These are phyloP conservation scores for Papilio glaucus DNA, from an alignment of 1,140 invertebrate genomes.

Conservation along the genomic window DNA sequence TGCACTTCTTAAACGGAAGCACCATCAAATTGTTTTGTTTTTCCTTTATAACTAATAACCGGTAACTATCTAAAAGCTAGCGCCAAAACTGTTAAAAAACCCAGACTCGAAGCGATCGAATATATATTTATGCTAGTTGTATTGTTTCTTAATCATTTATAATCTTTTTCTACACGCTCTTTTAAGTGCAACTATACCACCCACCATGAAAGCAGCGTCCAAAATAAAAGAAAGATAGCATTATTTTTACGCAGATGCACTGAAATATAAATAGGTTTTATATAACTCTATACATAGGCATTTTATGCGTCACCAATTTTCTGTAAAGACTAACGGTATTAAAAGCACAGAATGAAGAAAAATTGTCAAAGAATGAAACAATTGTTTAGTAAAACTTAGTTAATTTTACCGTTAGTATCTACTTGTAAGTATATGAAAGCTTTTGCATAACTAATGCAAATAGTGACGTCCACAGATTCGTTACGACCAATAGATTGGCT, in stretches of 20 bases:
- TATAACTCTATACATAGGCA: not conserved
- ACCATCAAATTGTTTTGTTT: constrained; percentile 12
- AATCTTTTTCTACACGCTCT: constrained; percentile 74
- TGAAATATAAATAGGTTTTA: constrained; percentile 2
- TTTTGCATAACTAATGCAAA: constrained; percentile 26
- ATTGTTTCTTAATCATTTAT: constrained; percentile 67
- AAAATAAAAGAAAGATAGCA: constrained; percentile 65
- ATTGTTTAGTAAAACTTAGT: not conserved
- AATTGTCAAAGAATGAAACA: not conserved
- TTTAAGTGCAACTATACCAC: constrained; percentile 77
- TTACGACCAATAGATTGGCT: not conserved
- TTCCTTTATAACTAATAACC: not conserved
- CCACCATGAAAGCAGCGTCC: constrained; percentile 78
- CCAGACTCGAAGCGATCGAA: constrained; percentile 47
- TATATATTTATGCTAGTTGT: constrained; percentile 42
- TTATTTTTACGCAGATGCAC: constrained; percentile 47
- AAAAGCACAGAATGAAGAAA: too few relatives aligned
- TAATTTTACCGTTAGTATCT: constrained; percentile 29
- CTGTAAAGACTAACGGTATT: not conserved
- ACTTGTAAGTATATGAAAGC: constrained; percentile 16
- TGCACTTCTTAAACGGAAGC: constrained; percentile 33
- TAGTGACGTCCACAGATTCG: not conserved
- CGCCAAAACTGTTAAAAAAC: constrained; percentile 51
- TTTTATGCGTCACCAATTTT: not conserved
- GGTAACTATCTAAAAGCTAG: constrained; percentile 62